These are phyloP conservation scores for Stigmatopora nigra DNA, from an alignment of 2,113 vertebrate genomes.

Conservation along the genomic window DNA sequence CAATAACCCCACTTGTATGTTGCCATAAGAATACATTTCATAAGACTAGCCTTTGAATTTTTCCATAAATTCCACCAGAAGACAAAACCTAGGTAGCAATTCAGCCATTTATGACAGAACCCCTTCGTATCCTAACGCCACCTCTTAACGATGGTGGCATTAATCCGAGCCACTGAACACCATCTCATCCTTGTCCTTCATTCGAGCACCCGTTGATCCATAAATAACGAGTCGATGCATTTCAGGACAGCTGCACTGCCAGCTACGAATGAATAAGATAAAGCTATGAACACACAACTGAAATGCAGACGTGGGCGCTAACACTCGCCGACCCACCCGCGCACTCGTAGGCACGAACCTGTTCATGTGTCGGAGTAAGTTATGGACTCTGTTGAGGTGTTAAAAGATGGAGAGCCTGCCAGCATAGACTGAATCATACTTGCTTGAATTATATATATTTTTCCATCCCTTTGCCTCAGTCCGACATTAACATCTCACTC, in stretches of 20 bases:
- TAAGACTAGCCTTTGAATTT: neutral
- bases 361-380: constrained; percentile 4
- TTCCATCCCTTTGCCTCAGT: constrained; percentile 7
- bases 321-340: neutral
- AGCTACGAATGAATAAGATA: constrained; percentile 42
- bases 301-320: constrained; percentile 13
- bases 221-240: constrained; percentile 51
- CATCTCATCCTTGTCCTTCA: constrained; percentile 20
- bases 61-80: neutral
- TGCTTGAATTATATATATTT: constrained; percentile 10
- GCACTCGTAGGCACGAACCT: neutral
- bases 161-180: constrained; percentile 17
- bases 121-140: neutral
- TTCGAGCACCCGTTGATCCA: constrained; percentile 33
- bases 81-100: neutral
- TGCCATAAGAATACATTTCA: neutral
- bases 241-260: constrained; percentile 38
- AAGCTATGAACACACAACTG: constrained; percentile 22
- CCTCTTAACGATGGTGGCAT: constrained; percentile 14
- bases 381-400: constrained; percentile 17
- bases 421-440: constrained; percentile 24
- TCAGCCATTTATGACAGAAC: neutral
- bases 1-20: neutral
- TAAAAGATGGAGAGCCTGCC: constrained; percentile 22
- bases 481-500: constrained; percentile 17